These are phyloP conservation scores for Nomada goodeniana DNA, from an alignment of 2,888 invertebrate genomes.

Conservation along the genomic window DNA sequence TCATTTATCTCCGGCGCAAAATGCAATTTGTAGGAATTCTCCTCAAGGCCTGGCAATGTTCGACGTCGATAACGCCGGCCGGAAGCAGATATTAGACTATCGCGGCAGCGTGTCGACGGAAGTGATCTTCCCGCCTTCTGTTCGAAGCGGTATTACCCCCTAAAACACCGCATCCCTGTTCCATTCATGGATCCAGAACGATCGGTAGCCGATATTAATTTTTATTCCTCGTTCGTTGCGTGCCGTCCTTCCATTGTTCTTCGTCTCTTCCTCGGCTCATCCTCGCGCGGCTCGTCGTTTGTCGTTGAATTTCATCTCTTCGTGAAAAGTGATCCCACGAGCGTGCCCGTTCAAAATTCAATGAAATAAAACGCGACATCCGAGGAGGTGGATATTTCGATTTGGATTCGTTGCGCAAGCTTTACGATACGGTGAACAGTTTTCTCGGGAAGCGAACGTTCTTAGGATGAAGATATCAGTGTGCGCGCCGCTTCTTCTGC, in stretches of 20 bases:
- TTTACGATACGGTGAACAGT: no score
- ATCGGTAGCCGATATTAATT: slow-evolving; percentile 46
- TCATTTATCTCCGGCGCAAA: slow-evolving; percentile 55
- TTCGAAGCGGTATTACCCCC: slow-evolving; percentile 56
- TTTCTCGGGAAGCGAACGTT: background rate
- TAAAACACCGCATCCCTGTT: slow-evolving; percentile 58
- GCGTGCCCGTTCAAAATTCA: background rate
- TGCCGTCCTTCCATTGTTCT: background rate
- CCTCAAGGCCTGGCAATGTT: slow-evolving; percentile 77
- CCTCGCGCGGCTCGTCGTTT: background rate
- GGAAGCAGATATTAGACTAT: slow-evolving; percentile 82
- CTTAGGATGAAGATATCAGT: slow-evolving; percentile 53
- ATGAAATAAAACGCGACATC: background rate
- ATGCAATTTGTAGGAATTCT: slow-evolving; percentile 65
- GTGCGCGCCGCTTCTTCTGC: slow-evolving; percentile 36
- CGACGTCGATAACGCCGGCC: slow-evolving; percentile 75
- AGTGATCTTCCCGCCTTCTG: slow-evolving; percentile 79
- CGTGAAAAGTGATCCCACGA: background rate
- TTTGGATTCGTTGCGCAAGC: no score
- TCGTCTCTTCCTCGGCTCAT: background rate
- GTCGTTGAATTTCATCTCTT: background rate
- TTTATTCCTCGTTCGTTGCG: slow-evolving; percentile 47
- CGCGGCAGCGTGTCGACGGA: slow-evolving; percentile 78
- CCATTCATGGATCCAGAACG: slow-evolving; percentile 56
- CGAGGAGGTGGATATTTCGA: background rate